Evolutionary conservation across 2,888 invertebrate species (phyloP), one percentile per base, ranked within the genome.

Genomic region (Lithodes maja): DNA sequence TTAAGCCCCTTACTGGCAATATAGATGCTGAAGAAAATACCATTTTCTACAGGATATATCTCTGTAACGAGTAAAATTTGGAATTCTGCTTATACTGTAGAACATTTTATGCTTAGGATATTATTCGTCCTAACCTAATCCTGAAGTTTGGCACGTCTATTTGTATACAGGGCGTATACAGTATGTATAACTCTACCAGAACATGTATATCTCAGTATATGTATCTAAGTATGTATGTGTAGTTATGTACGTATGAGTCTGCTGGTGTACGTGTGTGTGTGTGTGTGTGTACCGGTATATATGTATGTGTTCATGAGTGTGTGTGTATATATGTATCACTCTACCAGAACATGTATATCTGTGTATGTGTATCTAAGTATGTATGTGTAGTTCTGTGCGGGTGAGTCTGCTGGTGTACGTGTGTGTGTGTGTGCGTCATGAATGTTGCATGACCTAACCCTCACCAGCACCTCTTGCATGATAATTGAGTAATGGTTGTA

Each of bases 201-300:
- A 33, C 33, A 33, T 33, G 33, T 33, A 33, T 33, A 33, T 33
- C 33, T 33, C 33, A 33, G 49, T 81, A 17, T 81, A n/a, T n/a
- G 52, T 81, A 81, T 81, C 15, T 55, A 81, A 55, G 52, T 55
- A 53, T 55, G 68, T 61, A 61, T 81, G 68, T 9, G 17, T 55
- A 33, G 9, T 55, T 81, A 0, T 81, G 55, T 81, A 33, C 55
- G 55, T 55, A 5, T 55, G 55, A 55, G 33, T 17, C 7, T 9
- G 33, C 55, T 12, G 2, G 17, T 81, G 52, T 81, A 55, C 50
- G 50, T 79, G 2, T 52, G 50, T 50, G 12, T 53, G 50, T 79
- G n/a, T 52, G 50, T 79, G 33, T 81, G 53, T 83, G 52, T 83
- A 50, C 49, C 52, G 2, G 53, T 68, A 52, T 33, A 50, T 50